Base-by-base conservation (phyloP, 1,140 invertebrate species). In the Gonioctena quinquepunctata region DNA sequence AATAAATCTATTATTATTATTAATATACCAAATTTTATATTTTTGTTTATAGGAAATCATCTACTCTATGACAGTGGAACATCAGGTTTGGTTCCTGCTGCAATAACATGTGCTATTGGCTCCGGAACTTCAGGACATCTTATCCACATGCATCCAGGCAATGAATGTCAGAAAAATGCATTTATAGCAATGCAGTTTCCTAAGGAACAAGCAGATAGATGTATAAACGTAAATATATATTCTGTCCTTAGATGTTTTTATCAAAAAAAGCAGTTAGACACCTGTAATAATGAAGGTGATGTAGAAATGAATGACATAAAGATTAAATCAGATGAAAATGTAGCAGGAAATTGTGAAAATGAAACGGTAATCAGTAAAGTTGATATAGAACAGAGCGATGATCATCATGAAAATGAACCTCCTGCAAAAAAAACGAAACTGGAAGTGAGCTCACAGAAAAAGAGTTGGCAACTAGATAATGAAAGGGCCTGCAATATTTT, bases 31-130 rank as follows among this genome's bases (percentile, higher is more conserved):
- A n/a, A n/a, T n/a, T n/a, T n/a, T n/a, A n/a, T n/a, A n/a, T n/a
- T n/a, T 42, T 42, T 42, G 6, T 66, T 66, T 66, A 18, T 19
- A 66, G 50, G 63, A 21, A 1, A 88, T 54, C 94, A 94, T 82
- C 83, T 96, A 57, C 82, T 98, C 0, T 95, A 96, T 80, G 96
- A 98, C 76, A 94, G 92, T 73, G 93, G 93, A 18, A 93, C 91
- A 52, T 89, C 89, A 77, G 96, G 96, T 0, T 83, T 99, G 26
- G 80, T 96, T 13, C 88, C 93, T 25, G 94, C 96, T 0, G 89
- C 93, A 48, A 86, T 98, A 73, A 81, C 98, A 19, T 90, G 92
- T 78, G 86, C 87, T 52, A 88, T 92, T 19, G 92, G 93, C 0
- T 81, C 83, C 0, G 82, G 87, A 52, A 91, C 89, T 0, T 80